These are phyloP conservation scores for Druon quercuslanigerum DNA, from an alignment of 1,140 invertebrate genomes.

Conservation along the genomic window DNA sequence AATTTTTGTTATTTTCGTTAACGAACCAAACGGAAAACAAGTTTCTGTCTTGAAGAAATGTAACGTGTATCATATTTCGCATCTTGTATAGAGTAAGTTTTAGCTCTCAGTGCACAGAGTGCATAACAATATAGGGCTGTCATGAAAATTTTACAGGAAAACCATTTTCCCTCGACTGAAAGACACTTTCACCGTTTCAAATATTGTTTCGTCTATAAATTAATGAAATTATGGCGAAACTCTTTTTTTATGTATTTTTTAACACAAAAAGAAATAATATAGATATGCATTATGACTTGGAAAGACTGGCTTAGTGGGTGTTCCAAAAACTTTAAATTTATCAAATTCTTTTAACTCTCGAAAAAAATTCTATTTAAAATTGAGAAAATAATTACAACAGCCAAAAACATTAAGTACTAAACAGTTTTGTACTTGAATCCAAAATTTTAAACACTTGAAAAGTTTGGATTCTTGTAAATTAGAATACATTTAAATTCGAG, in stretches of 20 bases:
- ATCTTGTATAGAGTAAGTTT: slow-evolving; percentile 29
- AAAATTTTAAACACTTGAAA: too few relatives aligned
- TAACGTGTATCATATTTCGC: slow-evolving; percentile 21
- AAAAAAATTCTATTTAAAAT: too few relatives aligned
- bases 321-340: too few relatives aligned
- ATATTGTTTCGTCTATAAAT: background rate
- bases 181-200: background rate
- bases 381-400: too few relatives aligned
- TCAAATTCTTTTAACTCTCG: too few relatives aligned
- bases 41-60: slow-evolving; percentile 7
- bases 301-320: background rate
- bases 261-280: background rate
- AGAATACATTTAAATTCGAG: too few relatives aligned
- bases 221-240: background rate
- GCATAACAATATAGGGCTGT: slow-evolving; percentile 29
- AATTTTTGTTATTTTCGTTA: background rate
- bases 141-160: slow-evolving; percentile 2
- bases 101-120: slow-evolving; percentile 15
- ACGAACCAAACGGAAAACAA: background rate
- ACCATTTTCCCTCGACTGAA: slow-evolving; percentile 12
- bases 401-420: too few relatives aligned
- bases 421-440: too few relatives aligned
- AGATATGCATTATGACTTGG: background rate
- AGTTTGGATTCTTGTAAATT: too few relatives aligned
- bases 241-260: background rate